Evolutionary conservation across 2,113 vertebrate species (phyloP).

Genomic region (Polyodon spathula): DNA sequence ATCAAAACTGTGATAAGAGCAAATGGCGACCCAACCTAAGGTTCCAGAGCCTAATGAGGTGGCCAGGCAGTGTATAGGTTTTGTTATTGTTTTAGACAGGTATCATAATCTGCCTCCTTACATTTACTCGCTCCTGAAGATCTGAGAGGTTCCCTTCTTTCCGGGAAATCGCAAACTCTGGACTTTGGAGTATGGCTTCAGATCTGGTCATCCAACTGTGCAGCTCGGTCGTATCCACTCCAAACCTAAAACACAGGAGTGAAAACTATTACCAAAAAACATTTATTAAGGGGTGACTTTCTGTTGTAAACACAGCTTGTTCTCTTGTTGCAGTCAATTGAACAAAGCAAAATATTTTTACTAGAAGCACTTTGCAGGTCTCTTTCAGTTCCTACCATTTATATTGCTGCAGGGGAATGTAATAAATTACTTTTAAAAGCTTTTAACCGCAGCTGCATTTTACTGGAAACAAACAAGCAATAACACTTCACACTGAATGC

Average conservation of each 20-base stretch:
- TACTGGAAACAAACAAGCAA: too few relatives aligned
- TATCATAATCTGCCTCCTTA: slow-evolving; percentile 36
- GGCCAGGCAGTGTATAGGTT: not conserved
- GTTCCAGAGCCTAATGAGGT: not conserved
- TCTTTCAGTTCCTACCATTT: too few relatives aligned
- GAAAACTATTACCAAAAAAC: not conserved
- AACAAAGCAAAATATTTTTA: too few relatives aligned
- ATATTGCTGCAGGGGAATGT: too few relatives aligned
- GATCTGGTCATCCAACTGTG: slow-evolving; percentile 97
- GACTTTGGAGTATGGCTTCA: slow-evolving; percentile 85
- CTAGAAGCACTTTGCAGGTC: too few relatives aligned
- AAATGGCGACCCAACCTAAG: not conserved
- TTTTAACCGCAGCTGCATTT: too few relatives aligned
- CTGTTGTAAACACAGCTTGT: too few relatives aligned
- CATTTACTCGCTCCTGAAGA: slow-evolving; percentile 86
- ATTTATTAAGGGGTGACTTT: too few relatives aligned
- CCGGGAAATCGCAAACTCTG: slow-evolving; percentile 76
- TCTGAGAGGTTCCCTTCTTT: slow-evolving; percentile 87
- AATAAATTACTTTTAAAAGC: too few relatives aligned
- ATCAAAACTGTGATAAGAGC: too few relatives aligned
- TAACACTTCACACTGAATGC: not conserved
- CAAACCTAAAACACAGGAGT: slow-evolving; percentile 63
- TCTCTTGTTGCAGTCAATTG: too few relatives aligned
- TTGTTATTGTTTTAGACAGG: not conserved
- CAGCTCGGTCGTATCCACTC: slow-evolving; percentile 89